A percentile compares a stretch with the other conserved stretches of the same genome.
These are phyloP conservation scores for Oophaga sylvatica DNA, from an alignment of 2,797 vertebrate species.

Conservation along the genomic window DNA sequence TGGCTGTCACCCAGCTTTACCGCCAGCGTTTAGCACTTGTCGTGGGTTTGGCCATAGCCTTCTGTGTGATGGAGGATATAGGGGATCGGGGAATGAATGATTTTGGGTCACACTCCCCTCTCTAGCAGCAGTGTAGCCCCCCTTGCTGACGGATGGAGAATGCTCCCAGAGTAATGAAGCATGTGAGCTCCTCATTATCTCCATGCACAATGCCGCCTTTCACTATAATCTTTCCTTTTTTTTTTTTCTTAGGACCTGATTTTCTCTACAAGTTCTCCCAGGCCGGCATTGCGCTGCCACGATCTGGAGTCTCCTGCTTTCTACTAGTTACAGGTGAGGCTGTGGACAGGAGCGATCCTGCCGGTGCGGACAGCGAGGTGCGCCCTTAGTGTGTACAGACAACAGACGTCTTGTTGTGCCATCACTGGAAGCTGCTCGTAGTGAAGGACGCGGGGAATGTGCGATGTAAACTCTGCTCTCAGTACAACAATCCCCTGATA, in stretches of 20 bases:
- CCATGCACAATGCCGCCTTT: constrained; percentile 5
- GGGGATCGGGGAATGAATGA: neutral
- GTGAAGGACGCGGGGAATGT: constrained; percentile 27
- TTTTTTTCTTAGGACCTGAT: neutral
- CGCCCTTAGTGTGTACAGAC: constrained; percentile 26
- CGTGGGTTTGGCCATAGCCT: neutral
- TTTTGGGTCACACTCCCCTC: neutral
- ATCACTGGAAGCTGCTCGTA: constrained; percentile 1
- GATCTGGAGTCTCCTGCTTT: constrained; percentile 26
- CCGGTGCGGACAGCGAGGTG: neutral
- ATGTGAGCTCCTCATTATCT: neutral
- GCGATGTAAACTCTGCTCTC: neutral
- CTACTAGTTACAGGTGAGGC: constrained; percentile 41
- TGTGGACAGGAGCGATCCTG: constrained; percentile 3
- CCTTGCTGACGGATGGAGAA: neutral
- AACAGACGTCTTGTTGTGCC: constrained; percentile 50
- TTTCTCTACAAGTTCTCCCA: neutral
- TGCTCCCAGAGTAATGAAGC: neutral
- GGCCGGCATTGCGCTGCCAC: neutral
- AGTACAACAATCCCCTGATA: neutral
- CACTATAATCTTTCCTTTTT: neutral
- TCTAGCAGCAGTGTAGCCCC: too few species aligned
- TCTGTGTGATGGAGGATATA: neutral
- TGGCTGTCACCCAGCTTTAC: neutral
- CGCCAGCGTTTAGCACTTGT: neutral